Evolutionary conservation across 2,797 vertebrate species (phyloP).

Genomic region (Cynodonichthys magdalenae): DNA sequence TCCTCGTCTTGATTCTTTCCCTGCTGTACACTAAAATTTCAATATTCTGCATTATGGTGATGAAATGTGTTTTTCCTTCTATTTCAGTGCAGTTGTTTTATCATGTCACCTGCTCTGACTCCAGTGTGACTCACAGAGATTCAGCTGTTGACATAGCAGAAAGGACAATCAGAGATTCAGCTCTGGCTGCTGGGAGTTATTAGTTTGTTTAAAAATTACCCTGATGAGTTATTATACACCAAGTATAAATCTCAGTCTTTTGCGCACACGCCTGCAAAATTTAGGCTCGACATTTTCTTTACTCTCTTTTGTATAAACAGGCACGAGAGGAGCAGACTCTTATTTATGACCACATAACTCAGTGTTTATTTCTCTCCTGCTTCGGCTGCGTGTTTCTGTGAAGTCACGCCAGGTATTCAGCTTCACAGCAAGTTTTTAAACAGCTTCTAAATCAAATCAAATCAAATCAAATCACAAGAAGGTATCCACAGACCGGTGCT

Average conservation of each 20-base stretch:
- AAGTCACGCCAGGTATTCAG: constrained; percentile 35
- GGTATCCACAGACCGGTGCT: constrained; percentile 32
- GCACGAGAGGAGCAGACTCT: constrained; percentile 40
- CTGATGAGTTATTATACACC: constrained; percentile 61
- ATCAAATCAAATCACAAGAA: constrained; percentile 1
- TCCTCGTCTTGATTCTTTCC: constrained; percentile 54
- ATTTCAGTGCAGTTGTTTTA: constrained; percentile 31
- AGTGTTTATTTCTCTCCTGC: constrained; percentile 44
- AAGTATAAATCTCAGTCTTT: constrained; percentile 68
- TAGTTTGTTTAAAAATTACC: constrained; percentile 72
- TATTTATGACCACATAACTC: constrained; percentile 71
- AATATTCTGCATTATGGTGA: constrained; percentile 50
- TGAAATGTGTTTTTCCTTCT: constrained; percentile 30
- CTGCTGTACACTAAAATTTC: constrained; percentile 38
- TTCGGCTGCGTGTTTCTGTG: constrained; percentile 31
- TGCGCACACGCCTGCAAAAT: constrained; percentile 65
- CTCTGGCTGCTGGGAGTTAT: constrained; percentile 54
- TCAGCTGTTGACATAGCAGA: constrained; percentile 37
- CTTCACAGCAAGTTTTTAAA: constrained; percentile 25
- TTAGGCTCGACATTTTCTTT: constrained; percentile 34
- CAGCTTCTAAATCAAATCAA: constrained; percentile 7
- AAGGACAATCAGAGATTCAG: constrained; percentile 40
- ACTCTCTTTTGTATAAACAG: constrained; percentile 57
- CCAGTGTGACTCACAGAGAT: constrained; percentile 21
- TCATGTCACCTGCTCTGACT: constrained; percentile 32